Percentiles rank a stretch among this genome's conserved stretches.
Conservation (phyloP, 2,888 invertebrate species). For the Hirtodrosophila confusa region DNA sequence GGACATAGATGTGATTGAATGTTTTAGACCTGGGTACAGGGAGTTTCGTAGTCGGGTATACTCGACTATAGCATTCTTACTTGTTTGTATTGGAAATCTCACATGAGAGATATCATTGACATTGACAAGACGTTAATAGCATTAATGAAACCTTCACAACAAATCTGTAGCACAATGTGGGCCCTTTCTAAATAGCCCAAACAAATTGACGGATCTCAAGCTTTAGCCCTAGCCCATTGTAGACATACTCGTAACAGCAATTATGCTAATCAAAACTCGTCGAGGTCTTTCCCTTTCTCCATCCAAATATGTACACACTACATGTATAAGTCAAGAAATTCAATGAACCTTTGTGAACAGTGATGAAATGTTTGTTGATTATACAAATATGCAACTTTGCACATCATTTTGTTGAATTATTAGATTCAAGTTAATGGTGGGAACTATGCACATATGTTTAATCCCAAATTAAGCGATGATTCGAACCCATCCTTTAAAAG, state of each 20-base stretch:
- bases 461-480: not conserved
- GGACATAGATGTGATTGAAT: too few relatives aligned
- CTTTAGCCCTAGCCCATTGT: constrained; percentile 47
- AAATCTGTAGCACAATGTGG: constrained; percentile 4
- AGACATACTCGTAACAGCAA: constrained; percentile 55
- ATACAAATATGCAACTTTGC: constrained; percentile 21
- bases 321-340: constrained; percentile 16
- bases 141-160: constrained; percentile 7
- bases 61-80: too few relatives aligned
- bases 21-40: too few relatives aligned
- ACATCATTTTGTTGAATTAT: constrained; percentile 37
- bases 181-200: constrained; percentile 46
- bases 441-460: too few relatives aligned
- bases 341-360: constrained; percentile 49
- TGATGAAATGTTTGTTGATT: constrained; percentile 27
- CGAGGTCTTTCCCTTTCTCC: constrained; percentile 68
- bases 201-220: constrained; percentile 23
- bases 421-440: constrained; percentile 6
- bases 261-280: constrained; percentile 66
- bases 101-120: not conserved
- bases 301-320: not conserved
- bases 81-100: not conserved
- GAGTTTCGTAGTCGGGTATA: too few relatives aligned
- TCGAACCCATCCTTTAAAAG: too few relatives aligned
- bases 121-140: constrained; percentile 16